Conservation (phyloP, 1,140 invertebrate species). For the Halesus radiatus region DNA sequence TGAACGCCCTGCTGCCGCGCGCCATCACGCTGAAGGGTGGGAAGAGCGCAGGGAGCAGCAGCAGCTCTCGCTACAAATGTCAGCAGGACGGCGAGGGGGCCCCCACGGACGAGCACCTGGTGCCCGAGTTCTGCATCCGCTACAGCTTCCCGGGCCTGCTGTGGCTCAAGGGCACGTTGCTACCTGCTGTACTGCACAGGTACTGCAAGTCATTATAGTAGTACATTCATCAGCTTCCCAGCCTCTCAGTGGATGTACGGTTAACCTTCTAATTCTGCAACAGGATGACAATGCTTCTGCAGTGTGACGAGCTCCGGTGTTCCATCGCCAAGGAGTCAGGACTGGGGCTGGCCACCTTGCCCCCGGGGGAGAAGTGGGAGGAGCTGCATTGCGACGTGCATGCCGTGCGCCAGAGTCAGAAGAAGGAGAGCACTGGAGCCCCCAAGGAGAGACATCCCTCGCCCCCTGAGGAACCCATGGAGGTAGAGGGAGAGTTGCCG, state of each 20-base stretch:
- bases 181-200: constrained; percentile 90
- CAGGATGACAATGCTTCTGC: constrained; percentile 81
- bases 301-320: constrained; percentile 84
- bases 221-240: no score
- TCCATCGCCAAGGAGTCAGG: constrained; percentile 69
- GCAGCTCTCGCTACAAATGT: constrained; percentile 59
- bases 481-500: neutral
- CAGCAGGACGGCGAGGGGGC: constrained; percentile 54
- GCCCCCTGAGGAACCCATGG: neutral
- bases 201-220: constrained; percentile 42
- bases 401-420: no score
- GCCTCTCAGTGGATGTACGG: neutral
- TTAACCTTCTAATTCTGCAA: neutral
- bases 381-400: neutral
- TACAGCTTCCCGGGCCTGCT: constrained; percentile 88
- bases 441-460: neutral
- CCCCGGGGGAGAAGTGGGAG: constrained; percentile 50
- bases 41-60: constrained; percentile 30
- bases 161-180: constrained; percentile 90
- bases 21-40: constrained; percentile 58
- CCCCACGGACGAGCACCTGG: constrained; percentile 69
- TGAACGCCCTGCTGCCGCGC: constrained; percentile 61
- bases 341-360: constrained; percentile 60
- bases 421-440: neutral
- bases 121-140: constrained; percentile 92